phyloP scores from a whole-genome alignment of 2,888 invertebrate species.

The Eueremaeus valkanovi region DNA sequence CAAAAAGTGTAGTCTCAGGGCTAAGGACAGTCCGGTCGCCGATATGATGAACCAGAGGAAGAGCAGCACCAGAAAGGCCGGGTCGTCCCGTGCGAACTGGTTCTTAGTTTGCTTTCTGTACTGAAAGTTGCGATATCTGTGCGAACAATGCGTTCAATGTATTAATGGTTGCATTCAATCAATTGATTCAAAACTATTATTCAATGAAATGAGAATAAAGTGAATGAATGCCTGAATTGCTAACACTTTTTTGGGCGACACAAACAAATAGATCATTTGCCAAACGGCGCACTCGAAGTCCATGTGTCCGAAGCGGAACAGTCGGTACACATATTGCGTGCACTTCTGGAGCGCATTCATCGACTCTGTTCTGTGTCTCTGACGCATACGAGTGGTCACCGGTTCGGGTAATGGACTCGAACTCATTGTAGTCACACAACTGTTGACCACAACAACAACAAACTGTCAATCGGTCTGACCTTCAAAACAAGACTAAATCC shows the following conservation, averaged over 20 bases:
- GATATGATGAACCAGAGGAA: constrained; percentile 79
- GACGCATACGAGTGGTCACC: constrained; percentile 59
- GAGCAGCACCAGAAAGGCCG: constrained; percentile 91
- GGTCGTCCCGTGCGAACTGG: constrained; percentile 98
- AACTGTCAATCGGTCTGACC: too few relatives aligned
- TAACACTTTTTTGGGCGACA: constrained; percentile 85
- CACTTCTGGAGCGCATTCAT: constrained; percentile 39
- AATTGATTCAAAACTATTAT: neutral
- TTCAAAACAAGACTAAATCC: too few relatives aligned
- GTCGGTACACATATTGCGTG: constrained; percentile 67
- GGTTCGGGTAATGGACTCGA: constrained; percentile 43
- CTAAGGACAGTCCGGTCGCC: constrained; percentile 80
- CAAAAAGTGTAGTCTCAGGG: constrained; percentile 63
- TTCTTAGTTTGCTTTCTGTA: constrained; percentile 98
- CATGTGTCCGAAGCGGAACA: constrained; percentile 93
- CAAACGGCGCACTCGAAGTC: constrained; percentile 99
- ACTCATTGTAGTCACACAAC: neutral
- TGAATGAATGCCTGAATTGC: neutral
- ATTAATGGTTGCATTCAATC: neutral
- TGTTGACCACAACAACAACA: too few relatives aligned
- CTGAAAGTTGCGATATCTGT: constrained; percentile 81
- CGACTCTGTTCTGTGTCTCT: constrained; percentile 73
- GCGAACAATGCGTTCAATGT: neutral
- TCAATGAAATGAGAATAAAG: too few relatives aligned
- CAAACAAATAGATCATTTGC: constrained; percentile 95